Conservation (phyloP, 2,797 vertebrate genomes). For the Sebastes trivittatus region DNA sequence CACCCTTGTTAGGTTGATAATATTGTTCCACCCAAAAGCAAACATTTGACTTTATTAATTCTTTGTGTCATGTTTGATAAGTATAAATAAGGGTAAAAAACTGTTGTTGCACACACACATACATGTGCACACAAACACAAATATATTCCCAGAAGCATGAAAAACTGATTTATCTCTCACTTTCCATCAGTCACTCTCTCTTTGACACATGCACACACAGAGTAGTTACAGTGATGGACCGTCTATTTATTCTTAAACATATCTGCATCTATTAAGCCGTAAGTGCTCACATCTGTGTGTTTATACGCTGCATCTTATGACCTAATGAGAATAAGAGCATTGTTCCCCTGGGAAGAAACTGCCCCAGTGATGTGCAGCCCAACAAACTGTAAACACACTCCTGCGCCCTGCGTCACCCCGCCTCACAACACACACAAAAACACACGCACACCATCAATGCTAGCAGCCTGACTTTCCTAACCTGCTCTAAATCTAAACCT, state of each 20-base stretch:
- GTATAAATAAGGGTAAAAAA: background rate
- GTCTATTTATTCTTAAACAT: constrained; percentile 71
- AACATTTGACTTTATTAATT: background rate
- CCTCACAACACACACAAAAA: constrained; percentile 57
- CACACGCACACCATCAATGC: constrained; percentile 48
- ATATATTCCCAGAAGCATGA: constrained; percentile 23
- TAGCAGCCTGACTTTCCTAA: constrained; percentile 73
- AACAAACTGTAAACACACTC: constrained; percentile 78
- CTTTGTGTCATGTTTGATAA: background rate
- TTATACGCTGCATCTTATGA: constrained; percentile 71
- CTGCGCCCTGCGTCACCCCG: constrained; percentile 52
- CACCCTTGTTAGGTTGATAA: background rate
- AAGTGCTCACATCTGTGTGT: constrained; percentile 79
- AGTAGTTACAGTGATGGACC: constrained; percentile 60
- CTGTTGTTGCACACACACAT: background rate
- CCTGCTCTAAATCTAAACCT: constrained; percentile 83
- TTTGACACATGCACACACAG: constrained; percentile 29
- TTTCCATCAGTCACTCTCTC: constrained; percentile 32
- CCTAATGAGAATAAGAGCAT: constrained; percentile 76
- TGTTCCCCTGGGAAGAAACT: constrained; percentile 74
- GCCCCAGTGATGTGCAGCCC: constrained; percentile 60
- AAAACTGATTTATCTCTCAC: constrained; percentile 9
- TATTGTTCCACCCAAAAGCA: background rate
- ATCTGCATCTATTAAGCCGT: constrained; percentile 63
- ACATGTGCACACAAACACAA: background rate